Conservation (phyloP, 2,113 vertebrate genomes). For the Sebastes schlegelii region DNA sequence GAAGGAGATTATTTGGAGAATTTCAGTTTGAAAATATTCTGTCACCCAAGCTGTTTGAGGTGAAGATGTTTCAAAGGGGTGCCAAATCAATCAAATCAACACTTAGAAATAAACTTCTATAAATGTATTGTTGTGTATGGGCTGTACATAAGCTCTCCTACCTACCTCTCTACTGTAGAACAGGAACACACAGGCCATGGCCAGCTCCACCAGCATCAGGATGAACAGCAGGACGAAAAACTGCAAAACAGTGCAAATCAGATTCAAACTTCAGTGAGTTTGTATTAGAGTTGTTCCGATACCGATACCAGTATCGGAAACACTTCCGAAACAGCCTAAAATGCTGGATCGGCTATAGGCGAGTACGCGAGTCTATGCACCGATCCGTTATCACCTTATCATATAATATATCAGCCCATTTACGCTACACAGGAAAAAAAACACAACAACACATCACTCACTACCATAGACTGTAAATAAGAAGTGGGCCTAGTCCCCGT, state of each 20-base stretch:
- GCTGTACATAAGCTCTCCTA: constrained; percentile 28
- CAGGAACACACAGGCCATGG: constrained; percentile 84
- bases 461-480: background rate
- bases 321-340: background rate
- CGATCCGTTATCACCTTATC: background rate
- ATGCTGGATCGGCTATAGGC: background rate
- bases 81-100: background rate
- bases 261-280: background rate
- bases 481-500: background rate
- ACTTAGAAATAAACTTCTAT: no score
- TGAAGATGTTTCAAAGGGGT: background rate
- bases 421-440: background rate
- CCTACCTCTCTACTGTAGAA: constrained; percentile 85
- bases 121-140: background rate
- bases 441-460: background rate
- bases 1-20: background rate
- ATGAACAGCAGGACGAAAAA: constrained; percentile 85
- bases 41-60: background rate
- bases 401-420: background rate
- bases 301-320: no score
- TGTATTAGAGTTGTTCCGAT: background rate
- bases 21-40: background rate
- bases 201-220: constrained; percentile 86
- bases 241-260: constrained; percentile 59
- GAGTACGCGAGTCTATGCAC: background rate